Conservation (phyloP, 2,113 vertebrate genomes). For the Malurus elegans region DNA sequence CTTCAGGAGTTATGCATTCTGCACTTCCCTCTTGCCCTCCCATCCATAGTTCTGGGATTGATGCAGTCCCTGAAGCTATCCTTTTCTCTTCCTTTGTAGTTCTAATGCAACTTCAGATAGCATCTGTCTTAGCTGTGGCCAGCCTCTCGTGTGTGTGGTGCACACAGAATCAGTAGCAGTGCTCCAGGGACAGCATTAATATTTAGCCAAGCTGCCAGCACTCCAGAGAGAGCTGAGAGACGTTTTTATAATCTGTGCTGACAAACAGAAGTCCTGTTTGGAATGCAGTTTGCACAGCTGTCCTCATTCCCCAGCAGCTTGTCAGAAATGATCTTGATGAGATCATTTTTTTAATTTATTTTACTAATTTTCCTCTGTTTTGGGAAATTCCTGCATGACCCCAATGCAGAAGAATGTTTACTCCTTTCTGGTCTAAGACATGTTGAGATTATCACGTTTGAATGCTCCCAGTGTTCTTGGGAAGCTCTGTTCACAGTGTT, state of each 20-base stretch:
- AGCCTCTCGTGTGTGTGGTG: neutral
- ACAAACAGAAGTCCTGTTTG: neutral
- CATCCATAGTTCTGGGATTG: neutral
- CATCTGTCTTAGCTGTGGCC: neutral
- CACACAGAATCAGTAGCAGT: neutral
- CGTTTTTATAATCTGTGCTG: neutral
- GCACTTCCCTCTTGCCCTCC: neutral
- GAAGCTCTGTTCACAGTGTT: neutral
- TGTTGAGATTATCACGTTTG: neutral
- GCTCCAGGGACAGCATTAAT: neutral
- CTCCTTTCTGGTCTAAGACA: neutral
- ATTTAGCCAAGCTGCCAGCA: neutral
- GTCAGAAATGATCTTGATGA: neutral
- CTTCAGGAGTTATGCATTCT: neutral
- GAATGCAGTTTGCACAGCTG: slow-evolving; percentile 25
- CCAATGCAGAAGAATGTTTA: neutral
- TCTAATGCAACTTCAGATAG: neutral
- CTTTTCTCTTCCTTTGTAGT: neutral
- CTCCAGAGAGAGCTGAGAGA: neutral
- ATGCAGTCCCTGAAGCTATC: neutral
- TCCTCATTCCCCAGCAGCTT: neutral
- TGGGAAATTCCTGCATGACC: neutral
- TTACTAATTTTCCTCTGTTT: neutral
- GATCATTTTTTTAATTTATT: neutral
- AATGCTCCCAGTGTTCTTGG: neutral